Evolutionary conservation across 2,888 invertebrate genomes (phyloP).

Genomic region (Amphimallon solstitiale): DNA sequence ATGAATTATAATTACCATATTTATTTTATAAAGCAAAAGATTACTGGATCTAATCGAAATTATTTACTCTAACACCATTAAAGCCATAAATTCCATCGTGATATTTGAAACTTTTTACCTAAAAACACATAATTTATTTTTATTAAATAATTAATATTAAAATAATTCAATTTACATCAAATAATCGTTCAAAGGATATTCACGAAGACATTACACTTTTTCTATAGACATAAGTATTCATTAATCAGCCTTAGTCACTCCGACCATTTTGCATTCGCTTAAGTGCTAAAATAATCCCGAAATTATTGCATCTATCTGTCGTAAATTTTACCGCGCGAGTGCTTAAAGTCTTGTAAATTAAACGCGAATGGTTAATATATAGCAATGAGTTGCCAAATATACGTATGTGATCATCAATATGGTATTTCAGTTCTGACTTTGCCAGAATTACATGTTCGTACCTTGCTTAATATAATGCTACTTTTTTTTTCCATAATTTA

Average conservation of each 20-base stretch:
- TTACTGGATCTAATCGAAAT: too few relatives aligned
- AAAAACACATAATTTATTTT: too few relatives aligned
- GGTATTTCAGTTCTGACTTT: conserved; percentile 10
- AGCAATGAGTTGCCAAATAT: conserved; percentile 5
- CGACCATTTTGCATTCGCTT: not conserved
- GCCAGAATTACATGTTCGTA: conserved; percentile 17
- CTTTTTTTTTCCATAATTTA: not conserved
- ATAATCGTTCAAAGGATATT: too few relatives aligned
- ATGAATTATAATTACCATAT: too few relatives aligned
- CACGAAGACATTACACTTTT: too few relatives aligned
- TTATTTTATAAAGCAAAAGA: too few relatives aligned
- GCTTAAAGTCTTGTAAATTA: conserved; percentile 13
- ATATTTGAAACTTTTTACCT: too few relatives aligned
- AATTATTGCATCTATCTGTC: conserved; percentile 5
- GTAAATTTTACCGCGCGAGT: conserved; percentile 1
- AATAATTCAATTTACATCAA: too few relatives aligned
- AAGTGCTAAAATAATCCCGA: conserved; percentile 5
- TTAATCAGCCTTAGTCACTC: not conserved
- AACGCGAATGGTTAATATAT: conserved; percentile 14
- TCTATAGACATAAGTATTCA: not conserved
- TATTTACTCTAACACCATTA: too few relatives aligned
- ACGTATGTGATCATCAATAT: conserved; percentile 23
- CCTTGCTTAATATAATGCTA: not conserved
- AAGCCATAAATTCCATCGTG: too few relatives aligned
- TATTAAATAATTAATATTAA: too few relatives aligned